Conservation (phyloP, 2,888 invertebrate genomes). For the Hyppa rectilinea region DNA sequence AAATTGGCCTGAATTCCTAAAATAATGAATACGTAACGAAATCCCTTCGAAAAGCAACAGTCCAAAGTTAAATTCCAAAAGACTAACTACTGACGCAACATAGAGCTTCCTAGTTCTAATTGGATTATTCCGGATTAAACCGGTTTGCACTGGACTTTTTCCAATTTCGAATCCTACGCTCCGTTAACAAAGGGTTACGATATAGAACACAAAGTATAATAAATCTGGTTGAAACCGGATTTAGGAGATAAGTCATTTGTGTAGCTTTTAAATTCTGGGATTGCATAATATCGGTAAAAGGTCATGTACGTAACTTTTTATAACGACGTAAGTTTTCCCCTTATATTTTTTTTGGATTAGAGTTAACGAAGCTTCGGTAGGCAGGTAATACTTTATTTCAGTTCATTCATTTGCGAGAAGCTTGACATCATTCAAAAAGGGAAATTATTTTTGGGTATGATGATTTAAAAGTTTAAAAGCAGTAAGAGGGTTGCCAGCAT, state of each 20-base stretch:
- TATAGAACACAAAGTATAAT: slow-evolving; percentile 22
- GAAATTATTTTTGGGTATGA: too few species aligned
- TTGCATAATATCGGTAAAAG: slow-evolving; percentile 9
- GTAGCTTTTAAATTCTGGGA: slow-evolving; percentile 18
- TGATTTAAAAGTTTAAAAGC: too few species aligned
- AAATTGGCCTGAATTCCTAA: background rate
- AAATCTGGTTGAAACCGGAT: slow-evolving; percentile 41
- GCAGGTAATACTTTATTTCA: background rate
- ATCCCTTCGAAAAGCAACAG: slow-evolving; percentile 5
- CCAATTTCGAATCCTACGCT: slow-evolving; percentile 15
- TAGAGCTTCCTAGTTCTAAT: slow-evolving; percentile 46
- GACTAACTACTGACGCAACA: slow-evolving; percentile 53
- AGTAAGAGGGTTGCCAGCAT: too few species aligned
- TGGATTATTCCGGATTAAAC: slow-evolving; percentile 64
- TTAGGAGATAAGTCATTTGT: slow-evolving; percentile 25
- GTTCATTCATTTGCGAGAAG: too few species aligned
- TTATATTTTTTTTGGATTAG: background rate
- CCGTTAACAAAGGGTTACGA: slow-evolving; percentile 45
- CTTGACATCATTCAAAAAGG: too few species aligned
- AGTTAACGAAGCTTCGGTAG: background rate
- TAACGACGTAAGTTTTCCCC: background rate
- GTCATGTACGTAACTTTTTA: slow-evolving; percentile 19
- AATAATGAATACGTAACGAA: slow-evolving; percentile 26
- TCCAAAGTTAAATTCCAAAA: slow-evolving; percentile 24
- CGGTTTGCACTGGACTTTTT: slow-evolving; percentile 37